phyloP scores from a whole-genome alignment of 1,140 invertebrate genomes.

The Leptopilina clavipes region DNA sequence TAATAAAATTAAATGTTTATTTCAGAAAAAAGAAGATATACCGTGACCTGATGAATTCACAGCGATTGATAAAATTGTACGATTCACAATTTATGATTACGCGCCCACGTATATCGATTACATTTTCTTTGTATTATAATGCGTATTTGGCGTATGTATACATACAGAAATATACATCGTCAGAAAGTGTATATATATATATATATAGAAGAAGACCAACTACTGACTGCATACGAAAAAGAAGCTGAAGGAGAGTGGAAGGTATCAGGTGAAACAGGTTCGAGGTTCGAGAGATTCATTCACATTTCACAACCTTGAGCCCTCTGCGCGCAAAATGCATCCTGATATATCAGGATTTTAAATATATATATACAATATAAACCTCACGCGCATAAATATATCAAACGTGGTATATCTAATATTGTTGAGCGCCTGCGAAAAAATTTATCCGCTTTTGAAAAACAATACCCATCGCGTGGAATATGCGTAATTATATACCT shows the following conservation, averaged over 20 bases:
- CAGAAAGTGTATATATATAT: background rate
- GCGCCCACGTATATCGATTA: background rate
- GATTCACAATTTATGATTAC: constrained; percentile 9
- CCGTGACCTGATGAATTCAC: background rate
- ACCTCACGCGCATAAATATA: constrained; percentile 40
- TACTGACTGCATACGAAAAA: constrained; percentile 49
- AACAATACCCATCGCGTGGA: background rate
- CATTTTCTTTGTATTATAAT: constrained; percentile 3
- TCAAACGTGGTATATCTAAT: constrained; percentile 26
- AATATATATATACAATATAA: background rate
- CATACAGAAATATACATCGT: background rate
- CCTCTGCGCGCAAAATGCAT: constrained; percentile 56
- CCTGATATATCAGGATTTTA: constrained; percentile 47
- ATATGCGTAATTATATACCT: constrained; percentile 10
- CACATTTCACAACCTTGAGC: constrained; percentile 62
- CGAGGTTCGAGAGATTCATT: constrained; percentile 68
- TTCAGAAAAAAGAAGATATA: too few species aligned
- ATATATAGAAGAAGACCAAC: background rate
- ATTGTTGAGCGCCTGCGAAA: background rate
- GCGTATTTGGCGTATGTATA: background rate
- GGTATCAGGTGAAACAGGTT: constrained; percentile 62
- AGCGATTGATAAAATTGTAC: background rate
- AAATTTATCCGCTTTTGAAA: constrained; percentile 20
- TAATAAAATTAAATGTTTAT: too few species aligned
- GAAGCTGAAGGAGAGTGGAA: constrained; percentile 55